Conservation (phyloP, 2,888 invertebrate species). For the Eristalis intricaria region DNA sequence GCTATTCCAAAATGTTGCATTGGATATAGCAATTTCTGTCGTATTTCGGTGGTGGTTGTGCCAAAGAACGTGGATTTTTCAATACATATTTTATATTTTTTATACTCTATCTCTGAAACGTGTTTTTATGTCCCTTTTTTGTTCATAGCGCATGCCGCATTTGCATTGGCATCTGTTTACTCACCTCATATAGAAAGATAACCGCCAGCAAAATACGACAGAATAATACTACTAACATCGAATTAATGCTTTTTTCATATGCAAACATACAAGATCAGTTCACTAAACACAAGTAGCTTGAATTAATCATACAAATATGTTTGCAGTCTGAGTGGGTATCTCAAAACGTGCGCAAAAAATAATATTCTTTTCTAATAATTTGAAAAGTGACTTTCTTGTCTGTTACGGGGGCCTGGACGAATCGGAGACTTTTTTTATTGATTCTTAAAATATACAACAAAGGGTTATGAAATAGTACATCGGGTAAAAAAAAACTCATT, state of each 20-base stretch:
- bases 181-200: background rate
- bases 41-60: constrained; percentile 68
- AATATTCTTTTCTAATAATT: no score
- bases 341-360: no score
- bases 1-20: constrained; percentile 4
- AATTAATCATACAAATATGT: background rate
- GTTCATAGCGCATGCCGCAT: constrained; percentile 12
- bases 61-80: constrained; percentile 28
- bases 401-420: no score
- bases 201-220: constrained; percentile 71
- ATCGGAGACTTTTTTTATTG: no score
- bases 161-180: background rate
- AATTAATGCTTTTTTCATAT: constrained; percentile 19
- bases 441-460: no score
- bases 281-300: constrained; percentile 13
- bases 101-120: constrained; percentile 36
- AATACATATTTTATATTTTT: no score
- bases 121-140: background rate
- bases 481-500: no score
- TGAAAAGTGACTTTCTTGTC: no score
- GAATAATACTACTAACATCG: constrained; percentile 34
- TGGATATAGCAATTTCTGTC: constrained; percentile 61
- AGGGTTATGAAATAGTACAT: no score
- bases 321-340: no score
- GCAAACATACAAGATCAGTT: background rate